Evolutionary conservation across 2,113 vertebrate genomes (phyloP), one percentile per base, ranked within the genome.

Genomic region (Dermatemys mawii): DNA sequence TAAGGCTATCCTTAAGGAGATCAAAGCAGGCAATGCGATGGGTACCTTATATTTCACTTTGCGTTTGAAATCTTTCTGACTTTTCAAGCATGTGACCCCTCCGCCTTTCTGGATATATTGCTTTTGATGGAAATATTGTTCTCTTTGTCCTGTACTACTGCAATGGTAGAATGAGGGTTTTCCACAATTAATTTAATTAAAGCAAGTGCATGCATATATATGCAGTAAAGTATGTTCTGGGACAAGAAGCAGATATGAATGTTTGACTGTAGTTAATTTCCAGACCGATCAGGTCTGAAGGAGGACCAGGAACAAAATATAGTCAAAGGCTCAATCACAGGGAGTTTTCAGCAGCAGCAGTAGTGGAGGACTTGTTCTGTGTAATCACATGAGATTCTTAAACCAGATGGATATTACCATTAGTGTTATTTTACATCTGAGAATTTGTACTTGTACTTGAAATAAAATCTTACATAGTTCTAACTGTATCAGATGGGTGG

Each of bases 261-360:
- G 86, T 79, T 95, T 70, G 67, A 84, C n/a, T 24, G 79, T 85
- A 84, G 91, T 92, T 94, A 86, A 70, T 92, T 97, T 96, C 83
- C 93, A 92, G 83, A 48, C 54, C 86, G 21, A 67, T 41, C 8
- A 0, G 0, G 46, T 83, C 92, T 95, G 86, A 21, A 73, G 46
- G 88, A 94, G 49, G 83, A 82, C n/a, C 41, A 90, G 90, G 93
- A 89, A 89, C 60, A 95, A 94, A 60, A 50, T 88, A 60, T 86
- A 81, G 92, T 95, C 86, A 83, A 54, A 41, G 32, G 10, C 63
- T 27, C 41, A 9, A 67, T 67, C 48, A 63, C 16, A 67, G 83
- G 78, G 46, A 86, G 60, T 55, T 86, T 93, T 88, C 81, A 94
- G 55, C 26, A 84, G 87, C 83, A 84, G 85, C 2, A 0, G 41